Conservation (phyloP, 2,797 vertebrate species). For the Anniella stebbinsi region DNA sequence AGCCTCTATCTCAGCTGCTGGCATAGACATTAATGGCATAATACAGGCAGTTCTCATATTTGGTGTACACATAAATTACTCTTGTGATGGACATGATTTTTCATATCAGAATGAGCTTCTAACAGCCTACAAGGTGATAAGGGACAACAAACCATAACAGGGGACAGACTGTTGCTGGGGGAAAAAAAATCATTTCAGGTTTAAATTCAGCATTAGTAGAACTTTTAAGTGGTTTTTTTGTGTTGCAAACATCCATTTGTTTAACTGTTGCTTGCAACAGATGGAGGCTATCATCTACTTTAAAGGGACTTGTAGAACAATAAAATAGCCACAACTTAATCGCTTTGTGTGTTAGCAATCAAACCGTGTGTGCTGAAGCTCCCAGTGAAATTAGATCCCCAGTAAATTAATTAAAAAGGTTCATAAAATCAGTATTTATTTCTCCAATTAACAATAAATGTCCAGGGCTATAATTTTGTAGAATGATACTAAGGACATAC, state of each 20-base stretch:
- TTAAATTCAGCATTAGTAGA: conserved; percentile 10
- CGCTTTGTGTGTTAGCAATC: conserved; percentile 18
- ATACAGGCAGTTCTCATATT: background rate
- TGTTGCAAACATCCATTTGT: conserved; percentile 21
- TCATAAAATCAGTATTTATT: conserved; percentile 50
- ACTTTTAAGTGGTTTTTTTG: background rate
- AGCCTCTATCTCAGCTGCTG: background rate
- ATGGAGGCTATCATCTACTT: conserved; percentile 22
- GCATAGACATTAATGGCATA: background rate
- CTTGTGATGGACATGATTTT: background rate
- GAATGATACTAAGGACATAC: conserved; percentile 13
- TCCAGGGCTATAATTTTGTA: conserved; percentile 22
- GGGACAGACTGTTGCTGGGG: background rate
- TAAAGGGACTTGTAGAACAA: conserved; percentile 30
- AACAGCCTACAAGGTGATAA: background rate
- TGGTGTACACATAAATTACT: background rate
- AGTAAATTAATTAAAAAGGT: conserved; percentile 35
- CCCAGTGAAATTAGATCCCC: conserved; percentile 6
- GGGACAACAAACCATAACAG: background rate
- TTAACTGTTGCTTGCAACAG: conserved; percentile 43
- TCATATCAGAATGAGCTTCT: background rate
- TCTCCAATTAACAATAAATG: conserved; percentile 38
- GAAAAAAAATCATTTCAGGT: background rate
- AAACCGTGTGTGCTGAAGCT: conserved; percentile 18
- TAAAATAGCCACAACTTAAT: conserved; percentile 24